Evolutionary conservation across 2,888 invertebrate species (phyloP).

Genomic region (Drosophila recens): DNA sequence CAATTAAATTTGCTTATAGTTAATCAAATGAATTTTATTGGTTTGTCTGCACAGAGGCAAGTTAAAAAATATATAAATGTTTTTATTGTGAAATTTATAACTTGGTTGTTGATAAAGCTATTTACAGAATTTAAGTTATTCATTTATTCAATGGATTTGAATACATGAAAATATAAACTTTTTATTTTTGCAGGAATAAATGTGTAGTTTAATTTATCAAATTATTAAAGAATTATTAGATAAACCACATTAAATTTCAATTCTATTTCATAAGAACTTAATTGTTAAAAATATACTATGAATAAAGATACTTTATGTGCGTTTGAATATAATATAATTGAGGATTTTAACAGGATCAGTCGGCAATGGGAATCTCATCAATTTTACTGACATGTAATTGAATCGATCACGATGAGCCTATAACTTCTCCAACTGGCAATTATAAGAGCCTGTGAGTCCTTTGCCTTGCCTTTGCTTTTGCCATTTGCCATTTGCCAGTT

Average conservation of each 20-base stretch:
- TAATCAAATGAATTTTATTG: background rate
- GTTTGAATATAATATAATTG: background rate
- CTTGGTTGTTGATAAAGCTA: background rate
- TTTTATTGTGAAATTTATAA: background rate
- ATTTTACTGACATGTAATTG: constrained; percentile 37
- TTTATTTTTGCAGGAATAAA: background rate
- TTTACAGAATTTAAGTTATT: background rate
- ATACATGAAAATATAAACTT: background rate
- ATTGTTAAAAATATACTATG: no score
- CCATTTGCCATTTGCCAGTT: constrained; percentile 10
- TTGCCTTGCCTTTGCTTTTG: constrained; percentile 10
- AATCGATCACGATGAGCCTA: constrained; percentile 55
- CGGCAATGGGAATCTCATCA: constrained; percentile 26
- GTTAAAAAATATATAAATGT: background rate
- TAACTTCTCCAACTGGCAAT: constrained; percentile 48
- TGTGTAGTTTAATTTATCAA: no score
- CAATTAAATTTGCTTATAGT: constrained; percentile 13
- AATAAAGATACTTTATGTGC: no score
- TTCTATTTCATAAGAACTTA: no score
- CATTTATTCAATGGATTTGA: background rate
- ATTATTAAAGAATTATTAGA: no score
- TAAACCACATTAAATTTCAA: no score
- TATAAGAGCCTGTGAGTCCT: constrained; percentile 44
- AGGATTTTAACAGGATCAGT: constrained; percentile 9
- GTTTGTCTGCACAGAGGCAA: background rate